Percentiles rank a stretch among this genome's conserved stretches.
These are phyloP conservation scores for Pangasius macronema DNA, from an alignment of 2,797 vertebrate species.

Conservation along the genomic window DNA sequence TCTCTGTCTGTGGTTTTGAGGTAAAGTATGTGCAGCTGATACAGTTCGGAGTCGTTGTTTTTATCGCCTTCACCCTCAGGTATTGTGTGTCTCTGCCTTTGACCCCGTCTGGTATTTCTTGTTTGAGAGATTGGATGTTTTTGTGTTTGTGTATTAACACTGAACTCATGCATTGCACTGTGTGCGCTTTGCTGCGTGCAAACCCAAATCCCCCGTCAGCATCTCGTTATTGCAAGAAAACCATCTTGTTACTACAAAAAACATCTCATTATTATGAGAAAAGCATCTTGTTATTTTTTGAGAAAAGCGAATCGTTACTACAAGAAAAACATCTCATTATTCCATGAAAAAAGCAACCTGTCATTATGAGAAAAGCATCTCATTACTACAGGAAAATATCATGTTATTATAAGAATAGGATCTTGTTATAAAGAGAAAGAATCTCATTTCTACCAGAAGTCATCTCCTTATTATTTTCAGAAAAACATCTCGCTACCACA, in stretches of 20 bases:
- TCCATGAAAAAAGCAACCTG: no score
- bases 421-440: neutral
- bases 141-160: neutral
- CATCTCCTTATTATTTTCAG: no score
- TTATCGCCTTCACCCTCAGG: neutral
- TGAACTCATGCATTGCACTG: neutral
- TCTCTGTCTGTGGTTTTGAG: neutral
- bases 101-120: neutral
- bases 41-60: neutral
- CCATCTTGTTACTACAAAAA: no score
- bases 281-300: no score
- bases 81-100: no score
- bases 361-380: neutral
- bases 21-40: neutral
- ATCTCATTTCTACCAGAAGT: no score
- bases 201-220: neutral
- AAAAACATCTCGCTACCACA: no score
- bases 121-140: neutral
- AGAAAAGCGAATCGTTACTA: no score
- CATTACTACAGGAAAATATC: neutral
- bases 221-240: neutral
- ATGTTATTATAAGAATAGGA: neutral
- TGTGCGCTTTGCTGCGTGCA: neutral
- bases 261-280: no score
- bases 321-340: no score